Percentiles rank a stretch among this genome's conserved stretches.
These are phyloP conservation scores for Dione vanillae DNA, from an alignment of 2,888 invertebrate genomes.

Conservation along the genomic window DNA sequence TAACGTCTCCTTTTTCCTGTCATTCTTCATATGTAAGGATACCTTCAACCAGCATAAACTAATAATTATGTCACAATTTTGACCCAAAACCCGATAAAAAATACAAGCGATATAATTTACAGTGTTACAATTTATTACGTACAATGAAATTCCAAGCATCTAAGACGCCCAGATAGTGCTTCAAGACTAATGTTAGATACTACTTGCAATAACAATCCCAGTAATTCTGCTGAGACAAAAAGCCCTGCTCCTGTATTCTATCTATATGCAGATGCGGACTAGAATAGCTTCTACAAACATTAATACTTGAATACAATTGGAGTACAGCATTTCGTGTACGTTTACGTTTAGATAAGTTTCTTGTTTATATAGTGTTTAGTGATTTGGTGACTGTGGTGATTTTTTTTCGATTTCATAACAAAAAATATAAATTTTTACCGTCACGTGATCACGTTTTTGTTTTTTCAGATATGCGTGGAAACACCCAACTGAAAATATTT, in stretches of 20 bases:
- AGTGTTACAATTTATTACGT: not conserved
- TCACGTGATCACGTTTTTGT: too few species aligned
- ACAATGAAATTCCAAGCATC: conserved; percentile 2
- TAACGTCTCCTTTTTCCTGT: too few species aligned
- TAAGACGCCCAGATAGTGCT: conserved; percentile 13
- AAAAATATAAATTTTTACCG: too few species aligned
- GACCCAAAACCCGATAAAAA: too few species aligned
- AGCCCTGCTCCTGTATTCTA: conserved; percentile 22
- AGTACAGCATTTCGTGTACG: conserved; percentile 8
- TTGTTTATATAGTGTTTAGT: not conserved
- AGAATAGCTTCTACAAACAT: conserved; percentile 18
- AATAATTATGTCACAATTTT: too few species aligned
- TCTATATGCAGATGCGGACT: conserved; percentile 26
- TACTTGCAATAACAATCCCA: conserved; percentile 17
- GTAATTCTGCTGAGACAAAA: conserved; percentile 26
- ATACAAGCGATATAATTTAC: too few species aligned
- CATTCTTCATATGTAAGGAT: too few species aligned
- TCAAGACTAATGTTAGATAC: conserved; percentile 14
- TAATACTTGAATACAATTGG: conserved; percentile 21
- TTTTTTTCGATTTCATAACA: too few species aligned
- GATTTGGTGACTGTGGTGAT: too few species aligned
- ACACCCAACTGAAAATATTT: too few species aligned
- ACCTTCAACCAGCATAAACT: too few species aligned
- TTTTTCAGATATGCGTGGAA: too few species aligned
- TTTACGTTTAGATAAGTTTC: not conserved